Percentiles rank a stretch among this genome's conserved stretches.
These are phyloP conservation scores for Beris chalybata DNA, from an alignment of 2,888 invertebrate species.

Conservation along the genomic window DNA sequence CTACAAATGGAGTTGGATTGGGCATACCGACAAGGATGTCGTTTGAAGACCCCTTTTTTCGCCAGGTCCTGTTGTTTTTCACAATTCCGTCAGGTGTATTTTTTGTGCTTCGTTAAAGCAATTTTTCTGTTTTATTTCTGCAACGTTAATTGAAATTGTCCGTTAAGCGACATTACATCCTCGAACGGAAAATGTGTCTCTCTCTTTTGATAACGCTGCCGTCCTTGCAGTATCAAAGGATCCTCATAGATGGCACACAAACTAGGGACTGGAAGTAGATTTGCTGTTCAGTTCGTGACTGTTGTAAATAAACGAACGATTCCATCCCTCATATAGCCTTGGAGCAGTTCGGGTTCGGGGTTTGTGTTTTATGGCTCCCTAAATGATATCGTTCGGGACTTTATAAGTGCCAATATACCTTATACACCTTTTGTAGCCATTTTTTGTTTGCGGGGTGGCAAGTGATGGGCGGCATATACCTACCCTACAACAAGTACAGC, in stretches of 20 bases:
- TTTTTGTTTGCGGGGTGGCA: neutral
- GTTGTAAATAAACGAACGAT: constrained; percentile 23
- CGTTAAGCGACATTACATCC: constrained; percentile 5
- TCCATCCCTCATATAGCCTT: constrained; percentile 11
- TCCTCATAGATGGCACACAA: neutral
- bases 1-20: too few species aligned
- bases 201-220: neutral
- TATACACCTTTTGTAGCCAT: constrained; percentile 22
- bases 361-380: constrained; percentile 30
- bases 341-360: constrained; percentile 20
- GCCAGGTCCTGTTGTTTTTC: neutral
- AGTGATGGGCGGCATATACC: too few species aligned
- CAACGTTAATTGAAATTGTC: constrained; percentile 24
- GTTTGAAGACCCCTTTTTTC: neutral
- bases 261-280: neutral
- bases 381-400: constrained; percentile 31
- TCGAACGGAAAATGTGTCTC: neutral
- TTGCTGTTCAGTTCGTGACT: constrained; percentile 26
- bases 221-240: neutral
- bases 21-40: too few species aligned
- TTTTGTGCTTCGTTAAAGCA: too few species aligned
- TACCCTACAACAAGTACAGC: too few species aligned
- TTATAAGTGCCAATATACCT: constrained; percentile 29
- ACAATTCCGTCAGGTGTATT: neutral
- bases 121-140: neutral